These are phyloP conservation scores for Microctenopoma lineatum DNA, from an alignment of 2,797 vertebrate species.

Conservation along the genomic window DNA sequence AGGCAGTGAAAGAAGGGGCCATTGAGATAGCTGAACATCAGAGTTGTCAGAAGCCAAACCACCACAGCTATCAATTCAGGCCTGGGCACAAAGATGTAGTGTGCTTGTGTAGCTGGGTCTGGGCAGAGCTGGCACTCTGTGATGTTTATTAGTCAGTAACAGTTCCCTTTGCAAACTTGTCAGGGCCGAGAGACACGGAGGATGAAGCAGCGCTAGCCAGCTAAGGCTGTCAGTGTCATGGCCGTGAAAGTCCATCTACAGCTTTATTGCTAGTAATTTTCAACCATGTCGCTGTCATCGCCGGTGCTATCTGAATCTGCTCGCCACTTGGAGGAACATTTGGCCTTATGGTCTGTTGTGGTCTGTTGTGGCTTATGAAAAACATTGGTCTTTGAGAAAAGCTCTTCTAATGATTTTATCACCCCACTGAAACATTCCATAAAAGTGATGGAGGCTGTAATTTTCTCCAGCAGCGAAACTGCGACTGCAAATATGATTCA, in stretches of 20 bases:
- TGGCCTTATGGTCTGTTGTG: not conserved
- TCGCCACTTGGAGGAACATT: not conserved
- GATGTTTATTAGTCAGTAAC: constrained; percentile 61
- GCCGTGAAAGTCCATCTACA: constrained; percentile 24
- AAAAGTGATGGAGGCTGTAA: constrained; percentile 9
- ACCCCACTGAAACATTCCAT: constrained; percentile 9
- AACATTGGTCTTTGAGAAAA: constrained; percentile 12
- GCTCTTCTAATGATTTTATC: constrained; percentile 19
- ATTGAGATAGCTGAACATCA: constrained; percentile 58
- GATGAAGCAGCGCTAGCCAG: constrained; percentile 25
- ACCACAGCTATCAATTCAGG: constrained; percentile 69
- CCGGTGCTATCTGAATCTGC: constrained; percentile 9
- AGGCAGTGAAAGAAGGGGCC: constrained; percentile 48
- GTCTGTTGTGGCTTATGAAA: constrained; percentile 10
- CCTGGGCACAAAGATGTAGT: constrained; percentile 62
- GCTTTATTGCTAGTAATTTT: constrained; percentile 34
- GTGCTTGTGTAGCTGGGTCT: constrained; percentile 48
- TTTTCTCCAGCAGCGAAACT: constrained; percentile 13
- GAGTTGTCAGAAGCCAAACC: constrained; percentile 59
- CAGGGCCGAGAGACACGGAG: constrained; percentile 40
- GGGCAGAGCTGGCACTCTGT: constrained; percentile 35
- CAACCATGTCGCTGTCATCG: constrained; percentile 30
- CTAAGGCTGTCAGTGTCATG: constrained; percentile 12
- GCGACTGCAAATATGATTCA: constrained; percentile 9
- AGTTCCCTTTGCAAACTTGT: constrained; percentile 58